Evolutionary conservation across 2,113 vertebrate genomes (phyloP).

Genomic region (Lagopus leucura): DNA sequence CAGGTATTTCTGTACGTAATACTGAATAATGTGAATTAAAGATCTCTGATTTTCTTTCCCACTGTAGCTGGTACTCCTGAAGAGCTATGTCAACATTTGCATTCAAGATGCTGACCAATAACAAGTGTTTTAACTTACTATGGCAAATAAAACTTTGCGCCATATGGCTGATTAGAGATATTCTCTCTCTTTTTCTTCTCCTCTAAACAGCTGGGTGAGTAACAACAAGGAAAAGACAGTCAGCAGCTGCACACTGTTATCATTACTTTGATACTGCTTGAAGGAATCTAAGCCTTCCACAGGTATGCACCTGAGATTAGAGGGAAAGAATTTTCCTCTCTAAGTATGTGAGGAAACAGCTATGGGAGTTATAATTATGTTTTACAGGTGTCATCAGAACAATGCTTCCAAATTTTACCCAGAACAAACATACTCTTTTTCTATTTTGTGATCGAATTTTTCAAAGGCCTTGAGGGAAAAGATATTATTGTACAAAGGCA

Average conservation of each 20-base stretch:
- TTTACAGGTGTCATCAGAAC: conserved; percentile 69
- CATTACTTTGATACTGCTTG: conserved; percentile 85
- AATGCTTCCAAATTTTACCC: conserved; percentile 58
- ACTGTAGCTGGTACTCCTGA: conserved; percentile 23
- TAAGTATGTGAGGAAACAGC: conserved; percentile 44
- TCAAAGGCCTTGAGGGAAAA: conserved; percentile 67
- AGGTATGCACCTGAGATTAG: conserved; percentile 83
- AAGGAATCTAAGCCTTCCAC: conserved; percentile 84
- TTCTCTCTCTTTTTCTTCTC: conserved; percentile 86
- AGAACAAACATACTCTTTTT: conserved; percentile 55
- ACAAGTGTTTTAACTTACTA: conserved; percentile 63
- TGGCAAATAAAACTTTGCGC: conserved; percentile 87
- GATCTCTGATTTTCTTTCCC: not conserved
- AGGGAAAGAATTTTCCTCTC: conserved; percentile 66
- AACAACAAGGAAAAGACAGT: conserved; percentile 90
- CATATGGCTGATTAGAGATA: conserved; percentile 95
- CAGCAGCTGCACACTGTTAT: conserved; percentile 90
- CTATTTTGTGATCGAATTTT: conserved; percentile 65
- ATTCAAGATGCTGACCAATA: conserved; percentile 77
- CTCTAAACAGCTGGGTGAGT: conserved; percentile 95
- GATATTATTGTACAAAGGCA: conserved; percentile 59
- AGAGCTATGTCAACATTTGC: conserved; percentile 63
- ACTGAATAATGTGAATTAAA: conserved; percentile 13
- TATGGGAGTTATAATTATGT: conserved; percentile 63
- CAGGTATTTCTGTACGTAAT: not conserved